Evolutionary conservation across 2,113 vertebrate genomes (phyloP).

Genomic region (Chionodraco myersi): DNA sequence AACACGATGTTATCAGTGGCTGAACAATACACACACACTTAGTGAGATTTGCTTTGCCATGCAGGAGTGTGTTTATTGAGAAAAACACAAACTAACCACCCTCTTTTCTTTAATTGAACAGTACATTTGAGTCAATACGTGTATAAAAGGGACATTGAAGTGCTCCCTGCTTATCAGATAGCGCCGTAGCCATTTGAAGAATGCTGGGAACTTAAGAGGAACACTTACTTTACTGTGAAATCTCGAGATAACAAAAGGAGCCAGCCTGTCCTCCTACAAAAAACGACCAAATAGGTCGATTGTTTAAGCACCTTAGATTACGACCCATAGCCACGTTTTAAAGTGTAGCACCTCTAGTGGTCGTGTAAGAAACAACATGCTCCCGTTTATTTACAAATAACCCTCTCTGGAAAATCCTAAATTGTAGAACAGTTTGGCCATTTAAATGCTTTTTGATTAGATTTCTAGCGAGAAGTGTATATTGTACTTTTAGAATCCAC

Average conservation of each 20-base stretch:
- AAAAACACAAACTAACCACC: neutral
- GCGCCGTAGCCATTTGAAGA: conserved; percentile 50
- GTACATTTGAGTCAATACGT: conserved; percentile 17
- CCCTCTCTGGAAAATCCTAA: no score
- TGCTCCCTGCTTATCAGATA: conserved; percentile 59
- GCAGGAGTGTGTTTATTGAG: neutral
- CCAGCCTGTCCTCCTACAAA: no score
- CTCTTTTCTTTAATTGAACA: conserved; percentile 15
- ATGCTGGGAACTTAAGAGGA: conserved; percentile 40
- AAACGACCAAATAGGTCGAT: no score
- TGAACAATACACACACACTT: neutral
- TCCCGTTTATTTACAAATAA: no score
- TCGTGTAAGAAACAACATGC: no score
- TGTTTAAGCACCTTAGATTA: no score
- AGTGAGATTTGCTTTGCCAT: neutral
- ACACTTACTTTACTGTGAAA: conserved; percentile 29
- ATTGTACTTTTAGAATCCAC: no score
- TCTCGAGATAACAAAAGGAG: conserved; percentile 39
- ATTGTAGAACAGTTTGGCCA: no score
- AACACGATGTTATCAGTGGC: conserved; percentile 32
- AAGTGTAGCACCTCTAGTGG: no score
- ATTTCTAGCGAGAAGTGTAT: no score
- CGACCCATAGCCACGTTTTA: no score
- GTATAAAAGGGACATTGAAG: conserved; percentile 3
- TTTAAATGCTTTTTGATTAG: no score